Base-by-base conservation (phyloP, 2,113 vertebrate genomes). In the Rhineura floridana region DNA sequence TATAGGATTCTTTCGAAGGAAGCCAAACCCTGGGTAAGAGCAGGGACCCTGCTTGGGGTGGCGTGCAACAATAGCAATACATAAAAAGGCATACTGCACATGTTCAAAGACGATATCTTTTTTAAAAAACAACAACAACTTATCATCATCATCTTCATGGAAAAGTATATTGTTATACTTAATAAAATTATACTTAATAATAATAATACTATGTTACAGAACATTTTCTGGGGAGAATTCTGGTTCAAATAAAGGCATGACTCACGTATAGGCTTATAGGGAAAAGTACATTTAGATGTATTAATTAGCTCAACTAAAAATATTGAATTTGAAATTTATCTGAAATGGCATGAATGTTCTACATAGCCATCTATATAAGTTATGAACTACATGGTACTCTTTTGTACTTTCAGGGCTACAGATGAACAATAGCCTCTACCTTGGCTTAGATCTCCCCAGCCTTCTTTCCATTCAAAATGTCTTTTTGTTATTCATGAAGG, bases 281-380 rank as follows among this genome's bases (percentile, higher is more conserved):
- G 52, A 2, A 39, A 3, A 87, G 78, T 9, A 33, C 70, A 91
- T 84, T 88, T 78, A 67, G 62, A 36, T 48, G 36, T 89, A 55
- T 4, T 33, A 87, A 33, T 76, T 0, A 1, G 36, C 3, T 89
- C 33, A 13, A 30, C 11, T 73, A 23, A 73, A 73, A 73, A 30
- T 33, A 17, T 52, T 69, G 10, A 83, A 23, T 80, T 77, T 52
- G 52, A 81, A 80, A 42, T 70, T 65, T 65, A 65, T 65, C 55
- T 21, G 55, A 59, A 59, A 59, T 67, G 30, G 44, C 48, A 10
- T 17, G 28, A 67, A 83, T 67, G 3, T 75, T 67, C 67, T 55
- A 42, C 50, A 73, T 13, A 84, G 69, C n/a, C 48, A 15, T 72
- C 67, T 59, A 13, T 19, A 39, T 73, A 59, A 84, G 4, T 9